These are phyloP conservation scores for Platygyra sinensis DNA, from an alignment of 64 coral and sea anemone genomes.

Conservation along the genomic window DNA sequence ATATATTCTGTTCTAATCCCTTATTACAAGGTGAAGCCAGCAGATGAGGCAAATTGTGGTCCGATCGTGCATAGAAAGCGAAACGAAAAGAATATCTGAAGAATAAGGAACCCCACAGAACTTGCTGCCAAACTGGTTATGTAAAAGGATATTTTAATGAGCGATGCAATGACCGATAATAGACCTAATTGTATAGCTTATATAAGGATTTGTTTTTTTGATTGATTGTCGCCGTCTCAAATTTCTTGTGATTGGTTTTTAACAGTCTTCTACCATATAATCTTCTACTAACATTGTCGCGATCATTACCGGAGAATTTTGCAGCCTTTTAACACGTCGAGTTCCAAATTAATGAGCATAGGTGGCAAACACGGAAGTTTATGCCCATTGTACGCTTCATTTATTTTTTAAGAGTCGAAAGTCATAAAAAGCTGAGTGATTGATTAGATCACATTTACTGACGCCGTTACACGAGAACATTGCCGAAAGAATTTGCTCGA, in stretches of 20 bases:
- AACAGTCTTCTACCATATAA: not conserved
- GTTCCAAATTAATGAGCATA: too few species aligned
- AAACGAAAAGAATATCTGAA: not conserved
- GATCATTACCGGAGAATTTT: not conserved
- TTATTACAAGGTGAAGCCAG: too few species aligned
- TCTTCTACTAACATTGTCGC: not conserved
- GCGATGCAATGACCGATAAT: not conserved
- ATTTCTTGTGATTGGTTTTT: conserved; percentile 37
- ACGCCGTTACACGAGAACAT: not conserved
- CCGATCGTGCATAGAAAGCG: too few species aligned
- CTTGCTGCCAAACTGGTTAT: too few species aligned
- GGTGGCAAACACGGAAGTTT: not conserved
- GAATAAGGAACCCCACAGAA: not conserved
- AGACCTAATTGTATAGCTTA: not conserved
- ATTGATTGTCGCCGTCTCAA: not conserved
- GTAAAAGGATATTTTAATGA: too few species aligned
- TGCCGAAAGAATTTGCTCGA: not conserved
- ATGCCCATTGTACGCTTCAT: not conserved
- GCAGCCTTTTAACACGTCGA: not conserved
- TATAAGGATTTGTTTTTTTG: not conserved
- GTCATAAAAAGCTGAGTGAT: not conserved
- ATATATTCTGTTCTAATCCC: too few species aligned
- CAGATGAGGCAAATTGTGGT: too few species aligned
- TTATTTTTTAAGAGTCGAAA: not conserved
- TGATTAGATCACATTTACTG: not conserved